These are phyloP conservation scores for Griposia aprilina DNA, from an alignment of 2,888 invertebrate species.

Conservation along the genomic window DNA sequence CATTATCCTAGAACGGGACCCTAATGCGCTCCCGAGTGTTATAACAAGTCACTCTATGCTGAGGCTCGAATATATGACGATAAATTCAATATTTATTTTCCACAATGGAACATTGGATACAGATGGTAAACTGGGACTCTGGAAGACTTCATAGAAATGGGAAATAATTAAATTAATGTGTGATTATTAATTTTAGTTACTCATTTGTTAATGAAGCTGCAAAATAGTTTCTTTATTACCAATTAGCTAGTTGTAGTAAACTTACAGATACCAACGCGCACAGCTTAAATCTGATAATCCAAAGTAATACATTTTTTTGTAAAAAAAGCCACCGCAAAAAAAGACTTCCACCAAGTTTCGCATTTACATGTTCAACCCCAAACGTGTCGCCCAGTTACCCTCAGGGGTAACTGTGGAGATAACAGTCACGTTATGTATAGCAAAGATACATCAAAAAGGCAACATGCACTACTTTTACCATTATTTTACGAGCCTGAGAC, in stretches of 20 bases:
- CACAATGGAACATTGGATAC: background rate
- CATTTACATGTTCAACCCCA: constrained; percentile 22
- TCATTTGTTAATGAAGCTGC: background rate
- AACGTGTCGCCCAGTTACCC: constrained; percentile 20
- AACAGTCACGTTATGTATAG: constrained; percentile 43
- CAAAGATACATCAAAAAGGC: constrained; percentile 42
- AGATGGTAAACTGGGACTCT: too few relatives aligned
- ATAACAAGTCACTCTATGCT: constrained; percentile 36
- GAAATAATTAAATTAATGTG: too few relatives aligned
- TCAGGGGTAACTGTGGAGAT: constrained; percentile 13
- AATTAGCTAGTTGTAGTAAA: background rate
- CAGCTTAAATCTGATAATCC: background rate
- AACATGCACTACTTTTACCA: constrained; percentile 40
- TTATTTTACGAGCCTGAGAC: constrained; percentile 54
- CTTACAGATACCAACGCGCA: background rate
- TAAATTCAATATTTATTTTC: background rate
- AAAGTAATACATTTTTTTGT: background rate
- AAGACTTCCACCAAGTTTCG: background rate
- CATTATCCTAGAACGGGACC: constrained; percentile 37
- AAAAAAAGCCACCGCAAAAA: background rate
- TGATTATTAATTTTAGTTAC: background rate
- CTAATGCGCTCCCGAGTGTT: constrained; percentile 41
- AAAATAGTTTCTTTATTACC: background rate
- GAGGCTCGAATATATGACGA: background rate
- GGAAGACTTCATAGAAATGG: too few relatives aligned